Base-by-base conservation (phyloP, 2,113 vertebrate species). In the Psephotus haematonotus region DNA sequence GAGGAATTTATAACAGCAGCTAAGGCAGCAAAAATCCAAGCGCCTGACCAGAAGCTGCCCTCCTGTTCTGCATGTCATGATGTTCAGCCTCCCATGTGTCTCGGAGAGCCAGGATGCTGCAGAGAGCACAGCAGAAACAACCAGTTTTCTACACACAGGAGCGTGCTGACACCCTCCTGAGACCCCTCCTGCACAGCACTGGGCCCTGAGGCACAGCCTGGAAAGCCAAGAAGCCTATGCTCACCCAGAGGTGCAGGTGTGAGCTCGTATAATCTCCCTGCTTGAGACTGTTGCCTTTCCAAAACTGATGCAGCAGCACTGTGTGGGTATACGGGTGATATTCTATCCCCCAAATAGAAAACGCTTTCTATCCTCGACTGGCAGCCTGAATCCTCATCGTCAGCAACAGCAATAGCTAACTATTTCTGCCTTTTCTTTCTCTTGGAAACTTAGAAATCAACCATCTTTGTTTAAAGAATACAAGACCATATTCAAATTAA, bases 1-100 rank as follows among this genome's bases (percentile, higher is more conserved):
- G 86, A 95, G 63, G 95, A 93, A 97, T 97, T 97, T 97, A 97
- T 92, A 94, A 95, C 87, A 94, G 92, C 82, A 93, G 96, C 96
- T 89, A 97, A 86, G 85, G 96, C 96, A 97, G 97, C 96, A 97
- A 93, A 97, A 97, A 95, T 88, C 86, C 90, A 64, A 92, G 89
- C 0, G 6, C 57, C 87, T 95, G 88, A 94, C 92, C 94, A 95
- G 82, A 64, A 91, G 74, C 82, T 90, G 95, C 86, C 90, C 89
- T 95, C 81, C 82, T 62, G 75, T 69, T 78, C 78, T 64, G 85
- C 70, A 47, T 2, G 83, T 68, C 92, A 49, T 15, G 52, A 8
- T 59, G 71, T 25, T 87, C 46, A 39, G 91, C 43, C 47, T 86
- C 70, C 75, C 80, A 2, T 17, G 86, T 50, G 80, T 65, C 80